Evolutionary conservation across 2,888 invertebrate genomes (phyloP), one percentile per base, ranked within the genome.

Genomic region (Zhuqinia jingwanae): DNA sequence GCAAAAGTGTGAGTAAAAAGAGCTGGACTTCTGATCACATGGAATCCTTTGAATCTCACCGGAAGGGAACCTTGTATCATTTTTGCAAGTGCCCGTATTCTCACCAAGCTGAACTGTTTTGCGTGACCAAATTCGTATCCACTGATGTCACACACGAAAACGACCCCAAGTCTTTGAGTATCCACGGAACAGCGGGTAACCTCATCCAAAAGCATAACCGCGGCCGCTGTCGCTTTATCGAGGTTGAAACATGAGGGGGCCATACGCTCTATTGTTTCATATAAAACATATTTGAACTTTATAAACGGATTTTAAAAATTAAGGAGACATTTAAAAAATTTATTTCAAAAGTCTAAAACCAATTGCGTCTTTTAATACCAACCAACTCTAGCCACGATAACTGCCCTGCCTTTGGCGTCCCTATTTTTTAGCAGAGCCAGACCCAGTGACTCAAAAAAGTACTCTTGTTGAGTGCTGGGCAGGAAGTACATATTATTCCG

Each of bases 351-450:
- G n/a, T n/a, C n/a, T n/a, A n/a, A n/a, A n/a, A n/a, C n/a, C n/a
- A n/a, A n/a, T n/a, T n/a, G n/a, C n/a, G n/a, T n/a, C n/a, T n/a
- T n/a, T n/a, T n/a, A n/a, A n/a, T n/a, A n/a, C n/a, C n/a, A n/a
- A 56, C 76, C 76, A 2, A n/a, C 17, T 13, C 22, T 17, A 2
- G 17, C 30, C 2, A 56, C 0, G 3, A 76, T 30, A n/a, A 76
- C 58, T 8, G 11, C 36, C 5, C 76, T 22, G 2, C 76, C 76
- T 17, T 53, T 13, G n/a, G 76, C 5, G 53, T 76, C 76, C 36
- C 76, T 53, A 1, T 76, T 15, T 22, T 76, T 76, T 0, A 56
- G 22, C 17, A 58, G 15, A 11, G 36, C 5, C 1, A 76, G 1
- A 0, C 30, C 76, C 25, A 30, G 22, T 2, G 15, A 25, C 0